phyloP scores from a whole-genome alignment of 2,113 vertebrate species.

The Hydropotes inermis region DNA sequence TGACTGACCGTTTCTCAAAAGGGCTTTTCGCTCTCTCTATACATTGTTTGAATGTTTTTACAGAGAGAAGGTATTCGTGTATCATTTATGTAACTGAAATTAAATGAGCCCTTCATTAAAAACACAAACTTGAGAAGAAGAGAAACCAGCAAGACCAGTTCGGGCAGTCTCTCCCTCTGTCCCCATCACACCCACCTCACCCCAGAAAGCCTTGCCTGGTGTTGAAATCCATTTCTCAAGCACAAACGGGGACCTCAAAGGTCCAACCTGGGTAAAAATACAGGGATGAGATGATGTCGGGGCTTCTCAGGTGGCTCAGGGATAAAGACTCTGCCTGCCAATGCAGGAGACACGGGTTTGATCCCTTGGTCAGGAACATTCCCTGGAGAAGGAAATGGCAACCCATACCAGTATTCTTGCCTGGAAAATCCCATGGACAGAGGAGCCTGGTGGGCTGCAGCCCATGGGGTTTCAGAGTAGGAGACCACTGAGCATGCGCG shows the following conservation, averaged over 20 bases:
- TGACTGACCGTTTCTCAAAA: background rate
- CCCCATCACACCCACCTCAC: background rate
- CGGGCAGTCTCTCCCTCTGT: background rate
- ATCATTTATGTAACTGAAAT: constrained; percentile 23
- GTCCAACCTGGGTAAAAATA: background rate
- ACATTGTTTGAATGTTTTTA: background rate
- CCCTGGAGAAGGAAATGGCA: background rate
- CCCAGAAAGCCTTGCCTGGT: background rate
- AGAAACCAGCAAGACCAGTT: constrained; percentile 51
- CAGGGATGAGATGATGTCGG: background rate
- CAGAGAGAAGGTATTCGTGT: background rate
- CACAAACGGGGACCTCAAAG: background rate
- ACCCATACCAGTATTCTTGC: background rate
- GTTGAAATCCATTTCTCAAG: background rate
- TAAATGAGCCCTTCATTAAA: constrained; percentile 50
- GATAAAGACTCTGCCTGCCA: background rate
- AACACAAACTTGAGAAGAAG: background rate
- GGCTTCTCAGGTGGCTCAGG: background rate
- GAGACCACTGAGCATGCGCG: accelerated
- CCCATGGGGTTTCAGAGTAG: background rate
- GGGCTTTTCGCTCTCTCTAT: background rate
- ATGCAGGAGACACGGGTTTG: background rate
- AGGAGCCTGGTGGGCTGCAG: background rate
- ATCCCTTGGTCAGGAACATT: background rate
- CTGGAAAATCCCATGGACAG: background rate